These are phyloP conservation scores for Platysteira castanea DNA, from an alignment of 2,113 vertebrate species.

Conservation along the genomic window DNA sequence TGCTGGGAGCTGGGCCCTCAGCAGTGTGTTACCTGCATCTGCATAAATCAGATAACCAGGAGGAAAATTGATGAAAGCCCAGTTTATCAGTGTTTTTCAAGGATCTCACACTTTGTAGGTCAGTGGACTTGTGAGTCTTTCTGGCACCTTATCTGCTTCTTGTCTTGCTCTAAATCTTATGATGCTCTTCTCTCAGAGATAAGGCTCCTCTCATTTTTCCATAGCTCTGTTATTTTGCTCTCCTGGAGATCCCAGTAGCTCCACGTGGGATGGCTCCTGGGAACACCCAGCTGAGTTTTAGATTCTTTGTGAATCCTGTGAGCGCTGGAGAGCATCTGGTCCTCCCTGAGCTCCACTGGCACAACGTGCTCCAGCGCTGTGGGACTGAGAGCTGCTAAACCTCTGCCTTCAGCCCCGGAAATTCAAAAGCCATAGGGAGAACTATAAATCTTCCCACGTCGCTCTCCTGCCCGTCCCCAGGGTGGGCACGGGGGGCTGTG, in stretches of 20 bases:
- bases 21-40: neutral
- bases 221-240: neutral
- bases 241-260: neutral
- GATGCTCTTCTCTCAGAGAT: neutral
- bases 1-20: neutral
- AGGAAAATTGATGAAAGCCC: neutral
- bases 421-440: neutral
- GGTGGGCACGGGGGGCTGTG: neutral
- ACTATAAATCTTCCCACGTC: accelerated
- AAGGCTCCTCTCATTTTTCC: neutral
- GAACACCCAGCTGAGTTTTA: neutral
- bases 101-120: neutral
- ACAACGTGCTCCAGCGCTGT: accelerated
- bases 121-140: neutral
- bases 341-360: neutral
- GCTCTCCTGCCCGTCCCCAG: neutral
- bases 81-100: neutral
- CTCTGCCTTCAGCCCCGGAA: neutral
- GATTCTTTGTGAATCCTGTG: neutral
- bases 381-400: neutral
- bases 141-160: neutral
- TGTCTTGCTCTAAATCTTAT: neutral
- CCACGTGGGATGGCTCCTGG: neutral
- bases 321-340: neutral
- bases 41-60: neutral